These are phyloP conservation scores for Panonychus citri DNA, from an alignment of 1,140 invertebrate genomes.

Conservation along the genomic window DNA sequence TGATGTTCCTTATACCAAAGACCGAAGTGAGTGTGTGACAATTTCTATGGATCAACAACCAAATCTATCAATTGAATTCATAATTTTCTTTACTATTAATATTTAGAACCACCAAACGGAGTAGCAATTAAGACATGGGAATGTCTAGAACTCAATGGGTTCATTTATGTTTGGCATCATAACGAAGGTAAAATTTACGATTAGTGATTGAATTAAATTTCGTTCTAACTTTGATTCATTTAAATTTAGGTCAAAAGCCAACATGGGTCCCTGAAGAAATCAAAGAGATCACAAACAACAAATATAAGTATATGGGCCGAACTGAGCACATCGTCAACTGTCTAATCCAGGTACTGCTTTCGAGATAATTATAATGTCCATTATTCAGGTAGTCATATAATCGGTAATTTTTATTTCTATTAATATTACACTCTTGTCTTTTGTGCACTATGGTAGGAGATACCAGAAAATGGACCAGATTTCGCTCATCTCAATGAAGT, in stretches of 20 bases:
- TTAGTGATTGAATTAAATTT: not conserved
- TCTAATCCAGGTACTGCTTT: constrained; percentile 21
- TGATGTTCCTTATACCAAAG: constrained; percentile 36
- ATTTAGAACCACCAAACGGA: not conserved
- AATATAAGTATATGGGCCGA: constrained; percentile 41
- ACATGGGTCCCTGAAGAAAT: constrained; percentile 38
- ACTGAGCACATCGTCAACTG: constrained; percentile 41
- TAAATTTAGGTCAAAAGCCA: constrained; percentile 26
- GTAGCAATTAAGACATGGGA: constrained; percentile 35
- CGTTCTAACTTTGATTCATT: not conserved
- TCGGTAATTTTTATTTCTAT: not conserved
- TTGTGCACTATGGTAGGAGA: constrained; percentile 35
- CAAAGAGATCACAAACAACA: constrained; percentile 28
- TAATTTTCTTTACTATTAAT: not conserved
- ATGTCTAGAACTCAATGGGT: constrained; percentile 39
- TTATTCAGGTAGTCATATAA: not conserved
- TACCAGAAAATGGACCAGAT: constrained; percentile 76
- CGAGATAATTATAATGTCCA: not conserved
- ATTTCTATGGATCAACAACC: too few species aligned
- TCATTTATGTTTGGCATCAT: constrained; percentile 63
- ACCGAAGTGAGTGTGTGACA: not conserved
- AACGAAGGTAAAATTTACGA: constrained; percentile 30
- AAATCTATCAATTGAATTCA: not conserved
- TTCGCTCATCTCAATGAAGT: constrained; percentile 48
- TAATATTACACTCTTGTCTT: not conserved